Evolutionary conservation across 2,797 vertebrate genomes (phyloP), one percentile per base, ranked within the genome.

Genomic region (Poecilia velifera): DNA sequence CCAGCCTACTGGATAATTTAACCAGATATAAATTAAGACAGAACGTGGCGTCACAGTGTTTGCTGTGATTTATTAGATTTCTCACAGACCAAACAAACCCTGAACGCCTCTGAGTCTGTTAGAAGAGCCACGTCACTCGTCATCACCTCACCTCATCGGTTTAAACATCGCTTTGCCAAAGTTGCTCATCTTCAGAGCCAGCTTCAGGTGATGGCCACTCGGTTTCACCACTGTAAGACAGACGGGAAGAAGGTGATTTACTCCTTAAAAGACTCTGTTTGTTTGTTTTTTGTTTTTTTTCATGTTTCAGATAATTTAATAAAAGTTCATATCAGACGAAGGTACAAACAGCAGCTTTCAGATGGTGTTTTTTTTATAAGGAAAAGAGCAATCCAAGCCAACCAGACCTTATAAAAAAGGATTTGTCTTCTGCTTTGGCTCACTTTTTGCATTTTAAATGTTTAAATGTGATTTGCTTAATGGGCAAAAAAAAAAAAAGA

Each of bases 161-260:
- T 99, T 99, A 92, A 98, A 99, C 98, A 99, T 99, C 89, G 96
- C 97, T 90, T 99, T 99, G 59, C 97, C 97, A 13, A 97, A 97
- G 91, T 99, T 97, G 1, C 95, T 93, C 93, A 99, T 96, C 79
- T 97, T 96, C 88, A 99, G 93, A 47, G 98, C 95, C 90, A 99
- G 92, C 88, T 99, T 99, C 91, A 99, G 94, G 91, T 99, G 98
- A 90, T 98, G 97, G 0, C 98, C 98, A 0, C 98, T 99, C 81
- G 98, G 98, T 86, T 99, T 99, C 89, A 99, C 98, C 28, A 99
- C 98, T 99, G 84, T 0, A 75, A 78, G 46, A 22, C 14, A 78
- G 41, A 79, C 6, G 72, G 34, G 46, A 9, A 74, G 4, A 49
- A 74, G 47, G 13, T 34, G 16, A 66, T 66, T 39, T 41, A 41